Base-by-base conservation (phyloP, 1,140 invertebrate species). In the Brachionus plicatilis region DNA sequence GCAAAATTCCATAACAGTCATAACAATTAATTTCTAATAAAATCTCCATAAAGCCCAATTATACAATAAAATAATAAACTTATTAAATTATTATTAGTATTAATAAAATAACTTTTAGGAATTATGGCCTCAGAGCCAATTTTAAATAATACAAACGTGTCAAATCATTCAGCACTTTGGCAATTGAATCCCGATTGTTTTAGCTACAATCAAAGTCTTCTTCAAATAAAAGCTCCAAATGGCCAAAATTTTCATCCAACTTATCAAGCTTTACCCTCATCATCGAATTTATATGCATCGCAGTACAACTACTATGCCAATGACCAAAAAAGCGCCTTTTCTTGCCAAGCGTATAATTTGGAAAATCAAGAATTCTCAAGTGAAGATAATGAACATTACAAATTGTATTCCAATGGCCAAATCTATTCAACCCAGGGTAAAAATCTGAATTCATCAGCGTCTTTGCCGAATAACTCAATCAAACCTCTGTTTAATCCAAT, bases 401-500 rank as follows among this genome's bases (percentile, higher is more conserved):
- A 9, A 72, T 72, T 41, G 7, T 72, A 72, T 43, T 17, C 20
- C 6, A 29, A 68, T 68, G 24, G 24, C 1, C 66, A 68, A 37
- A n/a, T 5, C 41, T 68, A 68, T 68, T 14, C 66, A n/a, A 33
- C 12, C 3, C 66, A 68, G 2, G 14, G 14, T 3, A 68, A 68
- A 68, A n/a, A n/a, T 68, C 17, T 33, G 6, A 29, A 17, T 33
- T 29, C 66, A 14, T 14, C 29, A 3, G 12, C 11, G 9, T 68
- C 6, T 33, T 33, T 17, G 11, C 11, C 33, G 27, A 68, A 66
- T 66, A 27, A 8, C 12, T 24, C 17, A 29, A 66, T 33, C 66
- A 41, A 68, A n/a, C 66, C 33, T 45, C 20, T 76, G 6, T 76
- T 76, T 50, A 76, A 76, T 76, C 72, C 72, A 14, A 76, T 76